These are phyloP conservation scores for Chironomus tentans DNA, from an alignment of 2,888 invertebrate genomes.

Conservation along the genomic window DNA sequence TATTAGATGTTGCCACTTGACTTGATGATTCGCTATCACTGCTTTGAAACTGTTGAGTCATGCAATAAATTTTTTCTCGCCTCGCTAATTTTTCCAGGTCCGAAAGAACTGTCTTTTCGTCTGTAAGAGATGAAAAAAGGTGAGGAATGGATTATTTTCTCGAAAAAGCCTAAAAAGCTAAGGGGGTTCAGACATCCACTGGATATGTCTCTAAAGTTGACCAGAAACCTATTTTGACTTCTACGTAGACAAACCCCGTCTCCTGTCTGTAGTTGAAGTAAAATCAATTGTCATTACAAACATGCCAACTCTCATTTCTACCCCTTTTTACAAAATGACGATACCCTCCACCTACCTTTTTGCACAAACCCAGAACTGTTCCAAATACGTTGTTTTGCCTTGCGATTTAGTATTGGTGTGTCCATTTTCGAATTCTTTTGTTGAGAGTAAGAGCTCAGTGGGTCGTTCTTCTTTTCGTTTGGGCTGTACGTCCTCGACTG, in stretches of 20 bases:
- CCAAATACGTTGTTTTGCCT: constrained; percentile 51
- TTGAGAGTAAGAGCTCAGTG: constrained; percentile 44
- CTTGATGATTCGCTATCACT: constrained; percentile 33
- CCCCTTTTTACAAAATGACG: too few relatives aligned
- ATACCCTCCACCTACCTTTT: too few relatives aligned
- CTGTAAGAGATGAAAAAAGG: constrained; percentile 29
- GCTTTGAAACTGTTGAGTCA: constrained; percentile 43
- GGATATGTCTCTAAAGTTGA: too few relatives aligned
- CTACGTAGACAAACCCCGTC: too few relatives aligned
- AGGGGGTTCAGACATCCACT: too few relatives aligned
- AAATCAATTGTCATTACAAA: too few relatives aligned
- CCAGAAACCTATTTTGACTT: too few relatives aligned
- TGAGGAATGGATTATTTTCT: too few relatives aligned
- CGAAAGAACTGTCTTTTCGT: constrained; percentile 43
- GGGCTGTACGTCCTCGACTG: constrained; percentile 7
- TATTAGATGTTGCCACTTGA: constrained; percentile 6
- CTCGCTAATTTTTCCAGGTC: constrained; percentile 58
- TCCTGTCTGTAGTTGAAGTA: too few relatives aligned
- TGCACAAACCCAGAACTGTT: constrained; percentile 49
- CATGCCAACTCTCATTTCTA: too few relatives aligned
- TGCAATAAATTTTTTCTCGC: constrained; percentile 44
- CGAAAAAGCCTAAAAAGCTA: too few relatives aligned
- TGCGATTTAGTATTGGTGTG: constrained; percentile 43
- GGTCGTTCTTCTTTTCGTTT: constrained; percentile 41
- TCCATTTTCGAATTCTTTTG: constrained; percentile 45